These are phyloP conservation scores for Hapalemur alaotrensis DNA, from an alignment of 2,797 vertebrate species.

Conservation along the genomic window DNA sequence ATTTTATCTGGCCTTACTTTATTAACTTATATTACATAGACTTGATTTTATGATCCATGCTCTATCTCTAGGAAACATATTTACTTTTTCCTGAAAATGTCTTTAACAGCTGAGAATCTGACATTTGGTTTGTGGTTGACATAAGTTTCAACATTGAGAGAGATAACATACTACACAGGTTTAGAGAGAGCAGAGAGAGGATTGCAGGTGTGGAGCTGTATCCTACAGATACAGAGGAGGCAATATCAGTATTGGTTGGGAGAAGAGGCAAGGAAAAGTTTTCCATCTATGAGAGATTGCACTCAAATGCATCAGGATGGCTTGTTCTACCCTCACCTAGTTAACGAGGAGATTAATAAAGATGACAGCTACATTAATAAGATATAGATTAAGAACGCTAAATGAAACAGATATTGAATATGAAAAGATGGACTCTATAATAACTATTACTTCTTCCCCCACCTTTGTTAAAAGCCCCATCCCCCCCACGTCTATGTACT, in stretches of 20 bases:
- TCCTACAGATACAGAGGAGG: not conserved
- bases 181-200: not conserved
- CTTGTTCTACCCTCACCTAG: not conserved
- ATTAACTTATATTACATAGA: not conserved
- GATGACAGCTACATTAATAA: not conserved
- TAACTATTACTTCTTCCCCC: not conserved
- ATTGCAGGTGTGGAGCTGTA: not conserved
- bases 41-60: not conserved
- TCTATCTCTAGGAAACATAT: not conserved
- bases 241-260: not conserved
- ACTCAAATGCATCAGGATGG: not conserved
- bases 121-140: not conserved
- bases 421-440: not conserved
- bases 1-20: not conserved
- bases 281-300: not conserved
- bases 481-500: not conserved
- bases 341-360: not conserved
- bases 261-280: slow-evolving; percentile 4
- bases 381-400: not conserved
- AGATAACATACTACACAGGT: not conserved
- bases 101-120: not conserved
- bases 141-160: not conserved
- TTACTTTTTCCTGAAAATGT: not conserved
- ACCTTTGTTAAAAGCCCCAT: not conserved
- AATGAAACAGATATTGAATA: not conserved